Evolutionary conservation across 2,888 invertebrate genomes (phyloP), one percentile per base, ranked within the genome.

Genomic region (Mythimna ferrago): DNA sequence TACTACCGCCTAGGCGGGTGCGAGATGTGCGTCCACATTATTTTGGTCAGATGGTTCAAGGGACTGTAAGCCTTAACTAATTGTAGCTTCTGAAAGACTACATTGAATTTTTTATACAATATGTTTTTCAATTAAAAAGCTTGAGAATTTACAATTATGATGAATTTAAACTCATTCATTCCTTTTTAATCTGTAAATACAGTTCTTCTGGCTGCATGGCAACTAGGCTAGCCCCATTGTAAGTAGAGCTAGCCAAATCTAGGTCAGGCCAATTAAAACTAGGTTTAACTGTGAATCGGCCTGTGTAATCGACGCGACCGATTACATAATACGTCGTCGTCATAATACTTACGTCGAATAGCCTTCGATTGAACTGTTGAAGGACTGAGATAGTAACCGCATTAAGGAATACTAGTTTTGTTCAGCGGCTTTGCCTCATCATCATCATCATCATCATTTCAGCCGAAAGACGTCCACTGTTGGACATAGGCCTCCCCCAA

Each of bases 281-380:
- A 66, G 71, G 80, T 67, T 57, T 76, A 54, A 54, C 66, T 65
- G 64, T 76, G 62, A 68, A 67, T 26, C 60, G 56, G 32, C 38
- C 26, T 32, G 5, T 57, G 67, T 61, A 21, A 56, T 58, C 48
- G 58, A 57, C 0, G 16, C 35, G 2, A 58, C 11, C 6, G 14
- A 26, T 70, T 53, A 53, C 54, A 51, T 71, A 56, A 60, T 44
- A 11, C 3, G n/a, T n/a, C n/a, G n/a, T n/a, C n/a, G n/a, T n/a
- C 53, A 51, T 71, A 56, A 61, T 48, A 11, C 4, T 2, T 48
- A 66, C 26, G 3, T 67, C 35, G 4, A 41, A 32, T 16, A n/a
- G 16, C 16, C 48, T 6, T 41, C 5, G n/a, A n/a, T 44, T 54
- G 26, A 26, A 41, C 16, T 26, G 32, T 41, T 41, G 16, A 26